Evolutionary conservation across 2,888 invertebrate genomes (phyloP), one percentile per base, ranked within the genome.

Genomic region (Leucoptera coffeella): DNA sequence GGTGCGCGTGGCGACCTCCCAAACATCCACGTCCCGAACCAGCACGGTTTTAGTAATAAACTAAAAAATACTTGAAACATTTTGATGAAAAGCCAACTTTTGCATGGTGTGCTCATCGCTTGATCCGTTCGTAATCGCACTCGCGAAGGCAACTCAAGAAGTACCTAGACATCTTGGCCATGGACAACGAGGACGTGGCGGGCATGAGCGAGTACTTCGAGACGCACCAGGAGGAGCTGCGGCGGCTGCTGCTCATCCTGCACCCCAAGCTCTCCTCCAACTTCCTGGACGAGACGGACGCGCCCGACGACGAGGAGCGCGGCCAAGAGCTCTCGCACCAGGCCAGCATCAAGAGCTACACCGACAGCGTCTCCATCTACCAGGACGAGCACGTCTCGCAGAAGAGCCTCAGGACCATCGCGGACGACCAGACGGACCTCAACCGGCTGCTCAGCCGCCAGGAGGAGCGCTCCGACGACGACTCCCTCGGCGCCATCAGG

Each of bases 161-260:
- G 41, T 77, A 76, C 51, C 62, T 78, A 57, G 75, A 77, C 58
- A 76, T 78, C 62, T 59, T 78, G 42, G 74, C 65, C 39, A 60
- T 67, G 10, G 61, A 65, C 28, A 61, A 72, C 28, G 65, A 67
- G 27, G 62, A 45, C 23, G 49, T 51, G 2, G 48, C 56, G 4
- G 67, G 65, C 36, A 38, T 67, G 32, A 59, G 55, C 32, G 44
- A 58, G 29, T 69, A 67, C 28, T 67, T 61, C 32, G 52, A 54
- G 34, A 44, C 44, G 19, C 69, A 69, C 27, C 64, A 58, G 29
- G 65, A 65, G 0, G 67, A 67, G 29, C 35, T 69, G 11, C 46
- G 53, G 25, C 62, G 58, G 32, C 43, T 69, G 15, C 38, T 69
- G 2, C 47, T 37, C 19, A 57, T 69, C 12, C 38, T 69, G 2